These are phyloP conservation scores for Isurus oxyrinchus DNA, from an alignment of 2,113 vertebrate genomes.

Conservation along the genomic window DNA sequence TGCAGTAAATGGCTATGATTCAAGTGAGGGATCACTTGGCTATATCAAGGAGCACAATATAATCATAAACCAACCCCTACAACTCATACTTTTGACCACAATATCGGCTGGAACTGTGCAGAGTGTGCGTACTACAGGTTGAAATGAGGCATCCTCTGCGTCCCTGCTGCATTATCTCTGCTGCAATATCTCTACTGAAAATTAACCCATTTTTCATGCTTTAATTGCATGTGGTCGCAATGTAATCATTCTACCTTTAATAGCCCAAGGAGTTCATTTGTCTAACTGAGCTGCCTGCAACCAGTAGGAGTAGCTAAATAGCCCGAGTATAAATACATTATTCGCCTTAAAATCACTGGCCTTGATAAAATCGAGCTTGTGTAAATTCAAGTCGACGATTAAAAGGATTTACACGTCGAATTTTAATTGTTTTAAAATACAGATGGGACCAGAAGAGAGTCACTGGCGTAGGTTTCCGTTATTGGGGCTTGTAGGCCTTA, in stretches of 20 bases:
- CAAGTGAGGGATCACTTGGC: background rate
- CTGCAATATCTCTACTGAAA: background rate
- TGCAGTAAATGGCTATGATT: background rate
- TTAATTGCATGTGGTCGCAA: background rate
- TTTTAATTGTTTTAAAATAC: background rate
- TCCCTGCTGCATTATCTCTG: background rate
- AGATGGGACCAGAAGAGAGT: background rate
- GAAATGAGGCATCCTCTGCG: background rate
- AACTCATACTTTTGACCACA: background rate
- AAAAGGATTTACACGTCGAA: background rate
- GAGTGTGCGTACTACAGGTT: background rate
- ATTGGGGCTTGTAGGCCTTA: background rate
- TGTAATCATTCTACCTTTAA: background rate
- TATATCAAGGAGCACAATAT: background rate
- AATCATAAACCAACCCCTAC: background rate
- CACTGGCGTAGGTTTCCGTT: too few relatives aligned
- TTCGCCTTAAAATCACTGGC: background rate
- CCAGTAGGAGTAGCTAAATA: background rate
- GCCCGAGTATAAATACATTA: background rate
- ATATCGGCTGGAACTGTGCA: too few relatives aligned
- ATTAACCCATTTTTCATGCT: background rate
- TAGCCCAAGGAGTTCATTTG: background rate
- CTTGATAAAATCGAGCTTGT: background rate
- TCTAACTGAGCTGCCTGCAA: background rate
- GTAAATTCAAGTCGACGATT: too few relatives aligned